A percentile compares a stretch with the other conserved stretches of the same genome.
phyloP scores from a whole-genome alignment of 2,888 invertebrate genomes.

The Synergus japonicus region DNA sequence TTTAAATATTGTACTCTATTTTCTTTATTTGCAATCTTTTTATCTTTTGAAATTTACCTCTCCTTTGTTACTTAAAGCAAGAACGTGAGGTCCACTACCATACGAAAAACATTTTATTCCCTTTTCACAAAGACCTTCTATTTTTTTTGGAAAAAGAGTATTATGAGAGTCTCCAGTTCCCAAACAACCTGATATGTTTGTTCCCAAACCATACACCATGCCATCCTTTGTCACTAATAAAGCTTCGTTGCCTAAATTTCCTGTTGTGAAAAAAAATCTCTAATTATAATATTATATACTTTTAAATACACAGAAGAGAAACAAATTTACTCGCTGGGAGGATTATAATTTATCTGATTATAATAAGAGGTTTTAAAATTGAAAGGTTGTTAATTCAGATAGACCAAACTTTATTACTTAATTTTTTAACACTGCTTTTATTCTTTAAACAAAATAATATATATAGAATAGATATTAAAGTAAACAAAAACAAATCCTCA shows the following conservation, averaged over 20 bases:
- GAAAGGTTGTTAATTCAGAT: too few species aligned
- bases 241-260: conserved; percentile 81
- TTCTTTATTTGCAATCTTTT: background rate
- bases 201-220: conserved; percentile 80
- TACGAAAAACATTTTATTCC: conserved; percentile 79
- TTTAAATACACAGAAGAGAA: too few species aligned
- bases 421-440: background rate
- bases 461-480: background rate
- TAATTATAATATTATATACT: too few species aligned
- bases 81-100: conserved; percentile 81
- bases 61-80: conserved; percentile 80
- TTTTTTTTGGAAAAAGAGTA: conserved; percentile 79
- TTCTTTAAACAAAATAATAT: background rate
- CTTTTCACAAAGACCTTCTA: conserved; percentile 79
- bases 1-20: background rate
- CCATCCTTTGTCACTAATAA: conserved; percentile 80
- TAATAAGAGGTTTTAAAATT: too few species aligned
- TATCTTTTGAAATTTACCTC: conserved; percentile 63
- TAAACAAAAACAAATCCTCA: conserved; percentile 59
- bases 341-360: conserved; percentile 3
- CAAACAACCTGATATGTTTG: conserved; percentile 80
- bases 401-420: background rate
- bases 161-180: conserved; percentile 79
- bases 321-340: too few species aligned
- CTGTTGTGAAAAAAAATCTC: conserved; percentile 59